Evolutionary conservation across 64 coral and sea anemone genomes (phyloP).

Genomic region (Porites australiensis): DNA sequence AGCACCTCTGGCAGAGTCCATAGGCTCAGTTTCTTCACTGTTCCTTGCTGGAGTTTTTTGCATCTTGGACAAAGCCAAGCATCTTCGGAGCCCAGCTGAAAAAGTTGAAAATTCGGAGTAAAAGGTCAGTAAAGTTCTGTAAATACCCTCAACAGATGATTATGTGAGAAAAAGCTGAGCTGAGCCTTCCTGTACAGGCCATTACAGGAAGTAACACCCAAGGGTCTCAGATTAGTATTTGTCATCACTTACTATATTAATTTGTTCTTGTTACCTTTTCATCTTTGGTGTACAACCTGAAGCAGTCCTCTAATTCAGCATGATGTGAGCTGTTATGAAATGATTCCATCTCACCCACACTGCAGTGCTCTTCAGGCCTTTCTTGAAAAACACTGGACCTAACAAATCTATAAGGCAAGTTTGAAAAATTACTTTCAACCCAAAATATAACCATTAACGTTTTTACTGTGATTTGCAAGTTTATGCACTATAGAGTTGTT

Average conservation of each 20-base stretch:
- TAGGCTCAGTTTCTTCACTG: conserved; percentile 82
- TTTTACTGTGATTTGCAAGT: no score
- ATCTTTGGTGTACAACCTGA: conserved; percentile 86
- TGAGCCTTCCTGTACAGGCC: no score
- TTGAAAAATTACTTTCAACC: no score
- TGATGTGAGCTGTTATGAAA: conserved; percentile 65
- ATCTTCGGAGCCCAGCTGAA: conserved; percentile 86
- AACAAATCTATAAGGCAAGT: conserved; percentile 60
- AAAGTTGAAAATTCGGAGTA: not conserved
- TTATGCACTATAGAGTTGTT: no score
- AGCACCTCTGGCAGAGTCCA: conserved; percentile 95
- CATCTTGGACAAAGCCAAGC: conserved; percentile 95
- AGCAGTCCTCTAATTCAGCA: conserved; percentile 84
- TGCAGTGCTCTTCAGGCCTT: conserved; percentile 75
- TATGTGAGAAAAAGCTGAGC: no score
- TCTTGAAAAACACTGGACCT: conserved; percentile 64
- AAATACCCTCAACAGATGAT: no score
- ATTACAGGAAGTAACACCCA: no score
- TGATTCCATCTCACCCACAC: conserved; percentile 78
- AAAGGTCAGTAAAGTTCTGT: not conserved
- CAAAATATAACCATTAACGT: no score
- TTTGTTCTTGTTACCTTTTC: conserved; percentile 62
- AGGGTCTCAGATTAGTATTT: no score
- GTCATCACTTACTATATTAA: no score
- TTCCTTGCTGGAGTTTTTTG: conserved; percentile 89